Conservation (phyloP, 2,113 vertebrate species). For the Puntigrus tetrazona region DNA sequence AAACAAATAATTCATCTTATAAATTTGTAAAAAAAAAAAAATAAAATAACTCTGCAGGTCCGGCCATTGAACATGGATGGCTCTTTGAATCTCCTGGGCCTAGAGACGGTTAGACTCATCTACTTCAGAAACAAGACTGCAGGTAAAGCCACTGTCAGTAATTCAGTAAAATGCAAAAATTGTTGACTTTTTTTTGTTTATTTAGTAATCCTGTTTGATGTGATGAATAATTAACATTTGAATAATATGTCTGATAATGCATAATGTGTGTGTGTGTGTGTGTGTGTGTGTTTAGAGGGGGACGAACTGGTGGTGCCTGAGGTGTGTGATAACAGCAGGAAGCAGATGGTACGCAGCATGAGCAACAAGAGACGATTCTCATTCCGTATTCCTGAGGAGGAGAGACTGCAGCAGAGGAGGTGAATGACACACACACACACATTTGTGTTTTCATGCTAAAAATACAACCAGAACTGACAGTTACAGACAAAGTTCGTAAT, state of each 20-base stretch:
- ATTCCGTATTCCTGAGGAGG: constrained; percentile 95
- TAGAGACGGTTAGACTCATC: constrained; percentile 94
- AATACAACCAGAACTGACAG: background rate
- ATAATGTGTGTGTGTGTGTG: constrained; percentile 37
- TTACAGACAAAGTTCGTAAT: background rate
- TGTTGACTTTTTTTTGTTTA: background rate
- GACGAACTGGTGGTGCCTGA: constrained; percentile 97
- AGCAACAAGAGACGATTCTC: constrained; percentile 97
- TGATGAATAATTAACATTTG: background rate
- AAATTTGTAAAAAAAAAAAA: too few species aligned
- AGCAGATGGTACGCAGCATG: constrained; percentile 96
- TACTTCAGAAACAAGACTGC: constrained; percentile 99
- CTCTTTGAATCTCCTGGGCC: constrained; percentile 92
- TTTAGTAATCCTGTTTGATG: constrained; percentile 17
- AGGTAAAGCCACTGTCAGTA: constrained; percentile 74
- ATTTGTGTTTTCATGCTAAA: background rate
- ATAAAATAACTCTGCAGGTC: too few species aligned
- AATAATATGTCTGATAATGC: background rate
- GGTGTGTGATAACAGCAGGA: constrained; percentile 96
- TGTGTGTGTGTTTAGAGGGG: constrained; percentile 81
- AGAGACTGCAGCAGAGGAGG: constrained; percentile 96
- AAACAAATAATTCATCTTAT: background rate
- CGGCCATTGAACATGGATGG: constrained; percentile 94
- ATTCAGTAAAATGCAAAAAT: background rate
- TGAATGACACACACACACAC: constrained; percentile 55